Evolutionary conservation across 2,797 vertebrate genomes (phyloP), one percentile per base, ranked within the genome.

Genomic region (Dermochelys coriacea): DNA sequence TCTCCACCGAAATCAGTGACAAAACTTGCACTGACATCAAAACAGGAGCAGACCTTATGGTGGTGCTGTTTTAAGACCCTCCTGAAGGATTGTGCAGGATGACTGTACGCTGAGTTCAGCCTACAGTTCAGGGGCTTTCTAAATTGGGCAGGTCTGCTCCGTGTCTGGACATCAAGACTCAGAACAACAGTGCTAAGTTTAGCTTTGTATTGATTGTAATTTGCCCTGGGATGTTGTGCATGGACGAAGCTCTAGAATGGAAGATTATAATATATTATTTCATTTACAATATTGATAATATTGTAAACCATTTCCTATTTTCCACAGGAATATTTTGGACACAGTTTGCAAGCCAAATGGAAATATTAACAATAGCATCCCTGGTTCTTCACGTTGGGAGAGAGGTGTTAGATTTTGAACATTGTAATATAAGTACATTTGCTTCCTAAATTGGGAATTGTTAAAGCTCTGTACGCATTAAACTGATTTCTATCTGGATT

Each of bases 231-330:
- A 95, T 93, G 86, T 89, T 96, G 88, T 87, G 88, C 84, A 90
- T 88, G 89, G 85, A 95, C 0, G 59, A 94, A 94, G 83, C 90
- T 89, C 87, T 93, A 85, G 92, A 96, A 94, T 59, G 8, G 94
- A 94, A 92, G 84, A 93, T 95, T 94, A 90, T 95, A 97, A 97
- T 88, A 86, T 93, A 93, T 94, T 96, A 97, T 96, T 97, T 94
- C 92, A 89, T 96, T 97, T 96, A 81, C 81, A 84, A 84, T 96
- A 97, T 92, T 94, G 87, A 92, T 96, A 95, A 94, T 95, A 95
- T 95, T 95, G 92, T 86, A 96, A 97, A 97, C 81, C 2, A 0
- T 88, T 95, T 95, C 50, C 85, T 97, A 96, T 96, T 97, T 90
- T 92, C 86, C 86, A 81, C 71, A 85, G 91, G 59, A 96, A 95